Conservation (phyloP, 2,888 invertebrate genomes). For the Eilema griseolum region DNA sequence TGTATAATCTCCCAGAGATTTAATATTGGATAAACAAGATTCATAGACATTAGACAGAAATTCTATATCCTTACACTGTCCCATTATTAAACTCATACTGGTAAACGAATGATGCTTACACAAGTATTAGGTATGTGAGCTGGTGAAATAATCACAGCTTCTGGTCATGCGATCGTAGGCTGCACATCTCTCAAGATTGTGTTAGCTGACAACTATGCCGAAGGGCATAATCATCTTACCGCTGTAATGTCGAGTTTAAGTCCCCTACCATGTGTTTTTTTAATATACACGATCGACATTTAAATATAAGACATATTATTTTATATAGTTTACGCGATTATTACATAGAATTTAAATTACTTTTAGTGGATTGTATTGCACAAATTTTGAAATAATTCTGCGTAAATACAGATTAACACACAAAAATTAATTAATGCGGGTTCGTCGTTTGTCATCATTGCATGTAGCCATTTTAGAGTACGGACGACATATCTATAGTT, state of each 20-base stretch:
- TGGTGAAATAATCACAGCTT: slow-evolving; percentile 47
- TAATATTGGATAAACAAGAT: not conserved
- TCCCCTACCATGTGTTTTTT: slow-evolving; percentile 31
- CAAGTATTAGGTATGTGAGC: slow-evolving; percentile 41
- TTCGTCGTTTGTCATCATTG: too few species aligned
- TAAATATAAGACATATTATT: not conserved
- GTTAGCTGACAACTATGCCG: slow-evolving; percentile 38
- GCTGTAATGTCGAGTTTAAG: slow-evolving; percentile 23
- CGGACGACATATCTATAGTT: too few species aligned
- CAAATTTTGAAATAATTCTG: not conserved
- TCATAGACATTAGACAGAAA: not conserved
- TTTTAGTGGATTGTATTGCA: not conserved
- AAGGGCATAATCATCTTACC: slow-evolving; percentile 48
- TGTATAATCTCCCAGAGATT: not conserved
- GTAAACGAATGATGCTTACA: slow-evolving; percentile 43
- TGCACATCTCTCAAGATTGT: slow-evolving; percentile 30
- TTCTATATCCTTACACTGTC: not conserved
- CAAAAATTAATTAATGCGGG: too few species aligned
- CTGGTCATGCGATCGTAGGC: slow-evolving; percentile 42
- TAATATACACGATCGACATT: not conserved
- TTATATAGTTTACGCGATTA: slow-evolving; percentile 9
- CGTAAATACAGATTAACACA: not conserved
- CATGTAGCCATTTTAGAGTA: too few species aligned
- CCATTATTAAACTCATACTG: slow-evolving; percentile 21
- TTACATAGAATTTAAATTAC: not conserved